These are phyloP conservation scores for Eupithecia vulgata DNA, from an alignment of 2,888 invertebrate genomes.

Conservation along the genomic window DNA sequence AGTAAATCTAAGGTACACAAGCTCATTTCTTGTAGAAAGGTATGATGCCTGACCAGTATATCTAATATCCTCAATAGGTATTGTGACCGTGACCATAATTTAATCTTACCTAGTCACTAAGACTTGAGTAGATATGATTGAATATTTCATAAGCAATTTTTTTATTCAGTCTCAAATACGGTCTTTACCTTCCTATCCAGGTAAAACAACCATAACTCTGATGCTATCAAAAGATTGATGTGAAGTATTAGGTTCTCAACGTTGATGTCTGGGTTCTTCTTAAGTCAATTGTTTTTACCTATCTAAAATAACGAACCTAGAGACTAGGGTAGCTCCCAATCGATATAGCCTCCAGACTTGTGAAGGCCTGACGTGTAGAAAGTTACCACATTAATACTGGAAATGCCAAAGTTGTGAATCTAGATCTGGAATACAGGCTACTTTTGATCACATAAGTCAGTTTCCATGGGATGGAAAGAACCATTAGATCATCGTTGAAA, in stretches of 20 bases:
- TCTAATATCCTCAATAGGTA: too few species aligned
- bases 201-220: not conserved
- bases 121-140: not conserved
- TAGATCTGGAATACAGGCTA: too few species aligned
- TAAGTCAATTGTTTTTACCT: not conserved
- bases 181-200: not conserved
- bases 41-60: too few species aligned
- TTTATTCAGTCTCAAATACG: not conserved
- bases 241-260: not conserved
- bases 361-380: not conserved
- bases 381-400: not conserved
- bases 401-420: not conserved
- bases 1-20: too few species aligned
- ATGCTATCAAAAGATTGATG: constrained; percentile 14
- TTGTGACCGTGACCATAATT: not conserved
- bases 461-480: too few species aligned
- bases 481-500: not conserved
- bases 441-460: too few species aligned
- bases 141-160: not conserved
- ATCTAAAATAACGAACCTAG: not conserved
- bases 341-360: not conserved
- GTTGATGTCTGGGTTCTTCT: not conserved
- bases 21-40: too few species aligned
- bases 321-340: not conserved
- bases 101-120: not conserved